Base-by-base conservation (phyloP, 2,888 invertebrate genomes). In the Aethes cnicana region DNA sequence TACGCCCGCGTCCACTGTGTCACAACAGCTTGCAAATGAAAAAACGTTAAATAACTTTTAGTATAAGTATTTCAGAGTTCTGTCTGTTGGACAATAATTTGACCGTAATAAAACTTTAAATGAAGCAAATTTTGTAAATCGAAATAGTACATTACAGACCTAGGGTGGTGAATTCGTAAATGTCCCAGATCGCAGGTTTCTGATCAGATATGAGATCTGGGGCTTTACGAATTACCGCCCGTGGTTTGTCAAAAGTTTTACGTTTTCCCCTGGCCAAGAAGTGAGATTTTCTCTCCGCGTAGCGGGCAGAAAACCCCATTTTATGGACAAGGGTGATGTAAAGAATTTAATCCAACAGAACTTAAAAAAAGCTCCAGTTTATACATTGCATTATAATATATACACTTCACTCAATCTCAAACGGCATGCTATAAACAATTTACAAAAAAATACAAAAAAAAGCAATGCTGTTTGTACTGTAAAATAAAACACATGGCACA, bases 21-120 rank as follows among this genome's bases (percentile, higher is more conserved):
- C 72, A 82, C 71, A 83, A 84, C 83, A 83, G 81, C 83, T 85
- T 83, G 84, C 81, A 82, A 85, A 80, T 73, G n/a, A n/a, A 74
- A 80, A 78, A 77, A 46, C 18, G 26, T 36, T 39, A 52, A 11
- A n/a, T 26, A 16, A 33, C 32, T 39, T 46, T 52, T 52, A 52
- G 52, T 52, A 52, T 37, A 9, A n/a, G 30, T 36, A 30, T 32
- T 52, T 23, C 26, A 8, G 46, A 44, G 39, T 52, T 46, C 52
- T 52, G 44, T 37, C 44, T 44, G 3, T 41, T 14, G 14, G 3
- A 16, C 14, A 8, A 6, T 8, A 16, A 32, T 12, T 4, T 14
- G 8, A 32, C 12, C 8, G 32, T 8, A 32, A 2, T 8, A n/a
- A n/a, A n/a, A n/a, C n/a, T n/a, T n/a, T n/a, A n/a, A n/a, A n/a